Base-by-base conservation (phyloP, 2,113 vertebrate species). In the Bubo bubo region DNA sequence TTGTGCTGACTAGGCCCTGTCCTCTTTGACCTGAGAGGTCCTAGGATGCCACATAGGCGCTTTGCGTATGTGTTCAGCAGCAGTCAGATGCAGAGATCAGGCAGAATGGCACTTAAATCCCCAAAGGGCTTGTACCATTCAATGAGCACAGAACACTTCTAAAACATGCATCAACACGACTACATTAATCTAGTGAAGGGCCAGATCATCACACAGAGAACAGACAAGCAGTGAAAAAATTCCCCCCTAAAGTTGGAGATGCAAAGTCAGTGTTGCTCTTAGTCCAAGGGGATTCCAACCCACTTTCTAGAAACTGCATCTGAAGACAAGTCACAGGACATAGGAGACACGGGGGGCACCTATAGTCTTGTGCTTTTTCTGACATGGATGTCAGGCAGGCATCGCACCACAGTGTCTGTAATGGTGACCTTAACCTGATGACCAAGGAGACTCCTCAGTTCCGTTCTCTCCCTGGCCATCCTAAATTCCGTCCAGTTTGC, bases 271-370 rank as follows among this genome's bases (percentile, higher is more conserved):
- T 1, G 2, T 4, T 74, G 10, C 18, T 45, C 11, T 37, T 39
- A 34, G 27, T n/a, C 60, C 62, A 71, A 75, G 8, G 4, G 14
- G 8, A 6, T 35, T 34, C 62, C 12, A 67, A n/a, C 7, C 7
- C 34, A 19, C 4, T 37, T 71, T 43, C 35, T 49, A 50, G 6
- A 55, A 23, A 43, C 15, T 23, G 14, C 16, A 10, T 23, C 30
- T 67, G 45, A 43, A 45, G 53, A n/a, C 0, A 15, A 52, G 39
- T 32, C 23, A 32, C 34, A 9, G 55, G 21, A 1, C 13, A 4
- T 0, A 60, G 53, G 34, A 66, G 9, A 23, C 8, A 56, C 2
- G 2, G 0, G 6, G 32, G 18, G 1, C 27, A 59, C 19, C 32
- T 30, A 6, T 1, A 27, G 8, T 20, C 52, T 37, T 62, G 22